Evolutionary conservation across 1,140 invertebrate genomes (phyloP), one percentile per base, ranked within the genome.

Genomic region (Acromyrmex heyeri): DNA sequence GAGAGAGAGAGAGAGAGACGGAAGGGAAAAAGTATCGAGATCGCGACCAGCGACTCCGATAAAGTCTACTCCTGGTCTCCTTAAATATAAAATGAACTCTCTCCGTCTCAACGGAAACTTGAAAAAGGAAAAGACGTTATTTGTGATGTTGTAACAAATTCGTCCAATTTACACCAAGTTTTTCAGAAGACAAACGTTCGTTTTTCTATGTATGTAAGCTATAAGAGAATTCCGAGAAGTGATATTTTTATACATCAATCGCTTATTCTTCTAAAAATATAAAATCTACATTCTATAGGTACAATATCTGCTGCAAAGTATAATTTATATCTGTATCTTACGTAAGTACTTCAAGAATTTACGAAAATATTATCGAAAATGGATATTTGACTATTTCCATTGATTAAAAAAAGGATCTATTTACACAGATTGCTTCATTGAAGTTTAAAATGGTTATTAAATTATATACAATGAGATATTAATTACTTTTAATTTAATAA

Each of bases 1-100:
- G 24, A 24, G 24, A 24, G 24, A 24, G 64, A 21, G 34, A n/a
- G 27, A 30, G 64, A 21, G 34, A n/a, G 21, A 21, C 12, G 65
- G 16, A 24, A 34, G 62, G 34, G 48, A 57, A 70, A 44, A 14
- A 27, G 65, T 48, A 70, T 7, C 78, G 78, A 57, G 62, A 69
- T 61, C 73, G 55, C 73, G 73, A 77, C 21, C 48, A 7, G 14
- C 16, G 77, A 57, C 34, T 65, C 30, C 48, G 65, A 81, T 57
- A 57, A 70, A 70, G 34, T 81, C 55, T 50, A 57, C 34, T 14
- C 30, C 8, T 27, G 21, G 50, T 21, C 38, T 44, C 53, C 50
- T 81, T 81, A 81, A 81, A 70, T 57, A 67, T n/a, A 44, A 61
- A 21, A 57, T 12, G 8, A 64, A 53, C 6, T 69, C 64, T 69